Evolutionary conservation across 2,888 invertebrate genomes (phyloP).

Genomic region (Mantis religiosa): DNA sequence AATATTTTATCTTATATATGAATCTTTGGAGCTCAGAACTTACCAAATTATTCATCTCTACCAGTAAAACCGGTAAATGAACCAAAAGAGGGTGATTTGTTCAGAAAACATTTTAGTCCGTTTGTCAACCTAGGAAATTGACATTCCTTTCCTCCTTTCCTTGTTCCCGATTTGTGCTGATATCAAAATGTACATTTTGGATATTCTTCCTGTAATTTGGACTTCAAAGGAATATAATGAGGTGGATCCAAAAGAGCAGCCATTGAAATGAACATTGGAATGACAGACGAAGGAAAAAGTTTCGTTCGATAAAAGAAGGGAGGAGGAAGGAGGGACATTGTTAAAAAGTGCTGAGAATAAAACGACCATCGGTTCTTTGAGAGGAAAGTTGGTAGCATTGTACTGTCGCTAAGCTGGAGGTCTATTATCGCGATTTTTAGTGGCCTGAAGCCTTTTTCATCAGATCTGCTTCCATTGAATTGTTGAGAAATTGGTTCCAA

Average conservation of each 20-base stretch:
- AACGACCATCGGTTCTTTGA: neutral
- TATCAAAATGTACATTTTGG: neutral
- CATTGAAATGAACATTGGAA: neutral
- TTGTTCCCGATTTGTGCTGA: neutral
- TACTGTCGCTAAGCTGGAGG: neutral
- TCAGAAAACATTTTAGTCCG: no score
- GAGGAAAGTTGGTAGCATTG: neutral
- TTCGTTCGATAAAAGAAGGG: neutral
- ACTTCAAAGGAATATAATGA: neutral
- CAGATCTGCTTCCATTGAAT: neutral
- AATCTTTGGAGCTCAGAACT: no score
- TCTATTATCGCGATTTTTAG: neutral
- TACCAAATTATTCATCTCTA: no score
- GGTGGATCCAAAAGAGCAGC: neutral
- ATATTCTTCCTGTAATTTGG: neutral
- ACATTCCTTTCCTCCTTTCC: neutral
- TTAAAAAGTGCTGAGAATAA: neutral
- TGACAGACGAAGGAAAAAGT: neutral
- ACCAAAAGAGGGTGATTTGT: no score
- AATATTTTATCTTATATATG: no score
- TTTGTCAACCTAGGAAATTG: no score
- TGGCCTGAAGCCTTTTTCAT: neutral
- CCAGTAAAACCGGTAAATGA: no score
- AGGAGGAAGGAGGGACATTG: neutral
- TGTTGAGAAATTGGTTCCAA: neutral